These are phyloP conservation scores for Archaeoteleia sp. DNA, from an alignment of 2,888 invertebrate species.

Conservation along the genomic window DNA sequence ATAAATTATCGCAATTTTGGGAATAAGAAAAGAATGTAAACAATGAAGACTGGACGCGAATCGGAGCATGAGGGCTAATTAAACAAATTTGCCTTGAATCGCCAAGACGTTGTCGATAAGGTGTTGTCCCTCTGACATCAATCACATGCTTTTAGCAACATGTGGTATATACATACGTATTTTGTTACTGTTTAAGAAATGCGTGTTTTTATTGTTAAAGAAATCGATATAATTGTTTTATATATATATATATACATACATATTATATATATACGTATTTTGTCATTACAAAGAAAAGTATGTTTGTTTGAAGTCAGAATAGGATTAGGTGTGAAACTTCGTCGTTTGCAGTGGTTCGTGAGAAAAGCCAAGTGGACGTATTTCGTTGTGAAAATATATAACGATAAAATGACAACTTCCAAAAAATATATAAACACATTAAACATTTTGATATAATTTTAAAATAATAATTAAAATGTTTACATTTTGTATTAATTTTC, in stretches of 20 bases:
- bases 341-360: too few species aligned
- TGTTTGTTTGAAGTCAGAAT: conserved; percentile 17
- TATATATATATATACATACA: conserved; percentile 34
- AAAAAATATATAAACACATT: too few species aligned
- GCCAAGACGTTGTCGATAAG: conserved; percentile 43
- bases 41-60: conserved; percentile 29
- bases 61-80: conserved; percentile 51
- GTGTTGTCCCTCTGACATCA: conserved; percentile 53
- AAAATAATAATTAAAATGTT: too few species aligned
- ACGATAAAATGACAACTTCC: too few species aligned
- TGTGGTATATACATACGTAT: conserved; percentile 59
- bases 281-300: conserved; percentile 39
- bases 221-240: conserved; percentile 64
- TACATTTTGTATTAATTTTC: too few species aligned
- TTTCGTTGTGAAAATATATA: too few species aligned
- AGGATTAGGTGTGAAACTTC: background rate
- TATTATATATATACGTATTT: too few species aligned
- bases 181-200: conserved; percentile 69
- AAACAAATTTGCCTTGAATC: conserved; percentile 43
- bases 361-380: too few species aligned
- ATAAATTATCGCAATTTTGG: background rate
- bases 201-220: conserved; percentile 65
- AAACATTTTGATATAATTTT: too few species aligned
- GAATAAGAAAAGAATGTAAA: conserved; percentile 1
- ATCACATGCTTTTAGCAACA: conserved; percentile 69